Conservation (phyloP, 2,797 vertebrate species). For the Esox masquinongy region DNA sequence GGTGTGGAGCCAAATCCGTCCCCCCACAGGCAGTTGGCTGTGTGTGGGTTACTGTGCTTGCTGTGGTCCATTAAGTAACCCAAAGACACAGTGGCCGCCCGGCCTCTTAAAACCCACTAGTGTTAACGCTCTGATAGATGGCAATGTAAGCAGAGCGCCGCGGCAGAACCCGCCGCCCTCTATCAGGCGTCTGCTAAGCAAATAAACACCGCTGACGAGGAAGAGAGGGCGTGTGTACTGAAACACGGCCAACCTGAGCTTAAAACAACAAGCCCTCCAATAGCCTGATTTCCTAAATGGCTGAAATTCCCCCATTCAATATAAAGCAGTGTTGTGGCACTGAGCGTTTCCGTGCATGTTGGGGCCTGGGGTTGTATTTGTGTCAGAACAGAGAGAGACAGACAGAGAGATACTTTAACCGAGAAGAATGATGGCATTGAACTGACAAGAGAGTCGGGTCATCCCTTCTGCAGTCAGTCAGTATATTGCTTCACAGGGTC, state of each 20-base stretch:
- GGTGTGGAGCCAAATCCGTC: neutral
- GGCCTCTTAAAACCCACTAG: conserved; percentile 26
- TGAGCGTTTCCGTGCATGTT: too few relatives aligned
- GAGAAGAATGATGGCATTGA: neutral
- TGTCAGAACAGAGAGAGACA: conserved; percentile 5
- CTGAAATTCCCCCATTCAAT: conserved; percentile 42
- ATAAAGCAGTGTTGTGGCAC: conserved; percentile 22
- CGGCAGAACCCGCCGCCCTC: conserved; percentile 17
- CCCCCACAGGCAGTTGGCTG: conserved; percentile 13
- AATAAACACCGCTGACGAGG: conserved; percentile 56
- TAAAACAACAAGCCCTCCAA: conserved; percentile 46
- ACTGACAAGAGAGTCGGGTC: neutral
- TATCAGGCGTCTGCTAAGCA: conserved; percentile 50
- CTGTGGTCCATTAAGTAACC: conserved; percentile 58
- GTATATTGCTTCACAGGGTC: neutral
- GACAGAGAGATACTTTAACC: conserved; percentile 2
- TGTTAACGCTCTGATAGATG: conserved; percentile 23
- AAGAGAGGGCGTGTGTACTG: conserved; percentile 12
- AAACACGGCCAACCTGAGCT: neutral
- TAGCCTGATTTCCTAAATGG: conserved; percentile 50
- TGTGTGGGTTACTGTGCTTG: neutral
- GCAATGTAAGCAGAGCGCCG: conserved; percentile 34
- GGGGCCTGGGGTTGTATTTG: too few relatives aligned
- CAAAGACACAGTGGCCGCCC: conserved; percentile 49
- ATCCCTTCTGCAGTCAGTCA: conserved; percentile 3